Conservation (phyloP, 2,888 invertebrate genomes). For the Caenorhabditis becei region DNA sequence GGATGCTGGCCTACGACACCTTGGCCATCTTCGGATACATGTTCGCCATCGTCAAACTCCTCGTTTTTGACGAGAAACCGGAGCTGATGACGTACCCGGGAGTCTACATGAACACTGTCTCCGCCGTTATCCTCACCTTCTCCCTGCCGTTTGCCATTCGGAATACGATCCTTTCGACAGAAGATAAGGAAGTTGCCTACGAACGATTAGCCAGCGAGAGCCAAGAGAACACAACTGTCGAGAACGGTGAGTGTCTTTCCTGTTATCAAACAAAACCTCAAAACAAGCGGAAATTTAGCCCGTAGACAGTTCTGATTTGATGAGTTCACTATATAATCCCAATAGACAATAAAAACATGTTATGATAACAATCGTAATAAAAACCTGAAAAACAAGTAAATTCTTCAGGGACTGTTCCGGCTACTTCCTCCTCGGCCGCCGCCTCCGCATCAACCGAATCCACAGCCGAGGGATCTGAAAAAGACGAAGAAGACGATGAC, state of each 20-base stretch:
- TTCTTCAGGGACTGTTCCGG: conserved; percentile 24
- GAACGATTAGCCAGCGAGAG: conserved; percentile 27
- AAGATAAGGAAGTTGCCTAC: conserved; percentile 21
- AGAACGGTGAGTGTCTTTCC: conserved; percentile 31
- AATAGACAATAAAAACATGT: too few relatives aligned
- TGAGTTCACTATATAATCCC: background rate
- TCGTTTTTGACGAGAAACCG: conserved; percentile 48
- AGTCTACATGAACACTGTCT: conserved; percentile 36
- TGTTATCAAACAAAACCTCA: too few relatives aligned
- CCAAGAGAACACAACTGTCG: conserved; percentile 15
- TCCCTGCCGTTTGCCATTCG: conserved; percentile 28
- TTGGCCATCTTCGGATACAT: conserved; percentile 46
- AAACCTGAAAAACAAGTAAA: background rate
- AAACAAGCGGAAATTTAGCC: background rate
- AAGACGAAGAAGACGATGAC: conserved; percentile 47
- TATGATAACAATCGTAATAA: too few relatives aligned
- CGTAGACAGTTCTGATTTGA: background rate
- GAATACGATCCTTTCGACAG: conserved; percentile 20
- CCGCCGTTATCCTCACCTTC: conserved; percentile 34
- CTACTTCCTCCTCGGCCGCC: background rate
- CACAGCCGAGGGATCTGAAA: background rate
- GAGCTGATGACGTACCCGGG: conserved; percentile 42
- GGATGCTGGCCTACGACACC: conserved; percentile 20
- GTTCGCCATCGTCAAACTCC: conserved; percentile 36
- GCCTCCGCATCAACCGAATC: background rate